Percentiles rank a stretch among this genome's conserved stretches.
Evolutionary conservation across 1,140 invertebrate species (phyloP).

Genomic region (Leucophenga varia): DNA sequence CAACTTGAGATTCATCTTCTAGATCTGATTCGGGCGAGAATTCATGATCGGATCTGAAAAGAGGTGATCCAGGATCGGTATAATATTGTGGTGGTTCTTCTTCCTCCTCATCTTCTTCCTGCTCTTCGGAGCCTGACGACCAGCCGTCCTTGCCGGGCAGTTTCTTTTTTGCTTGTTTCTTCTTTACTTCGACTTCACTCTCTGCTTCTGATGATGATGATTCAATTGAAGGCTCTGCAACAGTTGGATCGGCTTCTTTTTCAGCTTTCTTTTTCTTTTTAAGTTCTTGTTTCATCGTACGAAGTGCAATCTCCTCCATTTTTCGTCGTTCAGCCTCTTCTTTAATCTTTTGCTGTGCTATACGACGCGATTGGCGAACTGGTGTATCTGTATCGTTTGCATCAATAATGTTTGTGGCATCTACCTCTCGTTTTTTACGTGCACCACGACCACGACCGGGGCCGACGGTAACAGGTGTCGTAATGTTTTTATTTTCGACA

Average conservation of each 20-base stretch:
- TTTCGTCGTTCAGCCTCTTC: constrained; percentile 76
- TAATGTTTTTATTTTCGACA: too few relatives aligned
- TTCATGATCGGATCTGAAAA: constrained; percentile 85
- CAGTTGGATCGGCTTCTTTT: constrained; percentile 42
- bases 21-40: constrained; percentile 78
- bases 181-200: constrained; percentile 58
- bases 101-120: constrained; percentile 66
- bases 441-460: constrained; percentile 38
- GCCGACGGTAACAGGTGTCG: too few relatives aligned
- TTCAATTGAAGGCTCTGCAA: constrained; percentile 57
- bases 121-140: constrained; percentile 67
- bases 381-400: constrained; percentile 57
- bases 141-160: constrained; percentile 68
- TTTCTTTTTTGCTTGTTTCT: constrained; percentile 62
- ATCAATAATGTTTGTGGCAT: constrained; percentile 53
- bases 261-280: constrained; percentile 64
- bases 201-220: constrained; percentile 51
- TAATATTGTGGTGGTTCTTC: constrained; percentile 61
- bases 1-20: constrained; percentile 63
- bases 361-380: constrained; percentile 74
- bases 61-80: constrained; percentile 62
- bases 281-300: constrained; percentile 64
- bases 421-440: constrained; percentile 61
- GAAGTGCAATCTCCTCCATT: constrained; percentile 68
- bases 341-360: constrained; percentile 82